Evolutionary conservation across 2,113 vertebrate species (phyloP), one percentile per base, ranked within the genome.

Genomic region (Tetrao urogallus): DNA sequence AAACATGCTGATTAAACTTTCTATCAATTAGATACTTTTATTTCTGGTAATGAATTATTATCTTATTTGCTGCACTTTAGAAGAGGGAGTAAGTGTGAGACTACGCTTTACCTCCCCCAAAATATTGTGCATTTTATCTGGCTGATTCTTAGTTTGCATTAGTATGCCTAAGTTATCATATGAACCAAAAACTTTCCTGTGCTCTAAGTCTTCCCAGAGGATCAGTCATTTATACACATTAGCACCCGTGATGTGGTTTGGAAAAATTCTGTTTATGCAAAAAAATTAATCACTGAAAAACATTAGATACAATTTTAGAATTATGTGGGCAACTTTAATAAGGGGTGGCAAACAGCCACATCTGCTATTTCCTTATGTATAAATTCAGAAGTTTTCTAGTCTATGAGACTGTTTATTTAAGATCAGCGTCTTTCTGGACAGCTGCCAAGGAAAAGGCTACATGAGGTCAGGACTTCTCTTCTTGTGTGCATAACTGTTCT

Each of bases 321-420:
- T 91, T 91, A 80, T 74, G 40, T 93, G 92, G 82, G 60, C 69
- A 93, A 20, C 38, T 88, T 89, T 82, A 91, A 77, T 82, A 74
- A 94, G 38, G 38, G 38, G 34, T 88, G 56, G 60, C 72, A 91
- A 89, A 42, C 67, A 93, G 60, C 72, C 87, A 81, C 56, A 74
- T 88, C 71, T 95, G 79, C 86, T 89, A 64, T 93, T 95, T 95
- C 78, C 87, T 91, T 47, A 74, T 92, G 32, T 87, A 67, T 73
- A 93, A 89, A 92, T 93, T 85, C 65, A 80, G 24, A 92, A 82
- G 28, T 96, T 89, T 88, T 69, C 52, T 80, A 77, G 50, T 71
- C 50, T 30, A 27, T 42, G 67, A 58, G 28, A 43, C 77, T 85
- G 71, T 89, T 95, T 92, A 89, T 80, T 92, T 92, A 89, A 88